Evolutionary conservation across 2,888 invertebrate genomes (phyloP).

Genomic region (Melitaea athalia): DNA sequence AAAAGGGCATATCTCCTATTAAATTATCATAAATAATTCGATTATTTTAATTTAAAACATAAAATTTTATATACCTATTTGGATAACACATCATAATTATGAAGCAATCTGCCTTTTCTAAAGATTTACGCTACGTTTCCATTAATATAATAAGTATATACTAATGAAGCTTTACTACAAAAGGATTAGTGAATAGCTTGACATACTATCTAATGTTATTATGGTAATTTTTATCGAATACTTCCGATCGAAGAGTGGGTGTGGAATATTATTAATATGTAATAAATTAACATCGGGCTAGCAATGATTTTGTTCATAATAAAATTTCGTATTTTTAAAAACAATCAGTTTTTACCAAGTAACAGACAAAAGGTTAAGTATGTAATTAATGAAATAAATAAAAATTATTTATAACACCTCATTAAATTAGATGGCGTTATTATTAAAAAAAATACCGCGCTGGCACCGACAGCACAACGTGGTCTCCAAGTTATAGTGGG

Average conservation of each 20-base stretch:
- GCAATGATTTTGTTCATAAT: not conserved
- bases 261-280: conserved; percentile 23
- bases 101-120: conserved; percentile 15
- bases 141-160: conserved; percentile 24
- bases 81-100: conserved; percentile 14
- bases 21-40: conserved; percentile 18
- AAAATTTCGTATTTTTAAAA: no score
- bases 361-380: no score
- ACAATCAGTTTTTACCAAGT: no score
- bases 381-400: no score
- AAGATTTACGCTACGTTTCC: conserved; percentile 13
- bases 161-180: conserved; percentile 29
- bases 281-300: not conserved
- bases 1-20: not conserved
- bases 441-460: no score
- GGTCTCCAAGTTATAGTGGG: no score
- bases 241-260: conserved; percentile 24
- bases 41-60: conserved; percentile 11
- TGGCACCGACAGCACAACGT: no score
- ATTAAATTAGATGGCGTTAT: no score
- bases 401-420: no score
- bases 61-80: conserved; percentile 20
- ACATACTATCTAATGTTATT: conserved; percentile 14
- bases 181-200: conserved; percentile 32
- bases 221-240: conserved; percentile 24